A percentile compares a stretch with the other conserved stretches of the same genome.
Conservation (phyloP, 2,888 invertebrate species). For the Dryadula phaetusa region DNA sequence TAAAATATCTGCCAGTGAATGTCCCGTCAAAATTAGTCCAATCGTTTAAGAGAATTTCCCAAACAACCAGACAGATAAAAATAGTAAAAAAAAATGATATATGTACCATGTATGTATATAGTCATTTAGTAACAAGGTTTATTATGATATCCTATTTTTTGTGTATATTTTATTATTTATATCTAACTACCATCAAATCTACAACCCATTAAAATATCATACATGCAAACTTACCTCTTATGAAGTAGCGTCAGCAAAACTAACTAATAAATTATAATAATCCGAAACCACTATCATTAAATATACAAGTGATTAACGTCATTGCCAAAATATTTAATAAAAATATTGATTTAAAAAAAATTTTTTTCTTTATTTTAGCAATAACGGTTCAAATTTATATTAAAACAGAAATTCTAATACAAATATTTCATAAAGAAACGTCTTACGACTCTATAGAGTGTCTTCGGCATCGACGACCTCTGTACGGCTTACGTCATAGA, state of each 20-base stretch:
- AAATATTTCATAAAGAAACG: not conserved
- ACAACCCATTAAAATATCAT: not conserved
- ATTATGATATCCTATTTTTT: too few species aligned
- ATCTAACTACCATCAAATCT: not conserved
- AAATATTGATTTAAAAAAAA: not conserved
- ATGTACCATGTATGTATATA: too few species aligned
- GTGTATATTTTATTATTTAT: too few species aligned
- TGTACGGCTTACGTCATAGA: slow-evolving; percentile 8
- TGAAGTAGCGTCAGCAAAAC: slow-evolving; percentile 5
- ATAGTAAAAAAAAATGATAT: too few species aligned
- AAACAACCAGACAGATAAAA: too few species aligned
- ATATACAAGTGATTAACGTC: not conserved
- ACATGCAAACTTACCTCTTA: slow-evolving; percentile 3
- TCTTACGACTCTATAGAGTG: not conserved
- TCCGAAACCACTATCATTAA: not conserved
- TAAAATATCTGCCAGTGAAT: too few species aligned
- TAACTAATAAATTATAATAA: not conserved
- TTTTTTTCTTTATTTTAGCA: not conserved
- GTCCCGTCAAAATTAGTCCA: too few species aligned
- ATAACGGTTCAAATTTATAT: not conserved
- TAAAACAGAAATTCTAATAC: not conserved
- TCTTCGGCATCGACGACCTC: not conserved
- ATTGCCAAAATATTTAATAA: not conserved
- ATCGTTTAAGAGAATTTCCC: too few species aligned
- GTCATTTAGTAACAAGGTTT: too few species aligned